Evolutionary conservation across 2,797 vertebrate genomes (phyloP).

Genomic region (Parauchenoglanis punctatus): DNA sequence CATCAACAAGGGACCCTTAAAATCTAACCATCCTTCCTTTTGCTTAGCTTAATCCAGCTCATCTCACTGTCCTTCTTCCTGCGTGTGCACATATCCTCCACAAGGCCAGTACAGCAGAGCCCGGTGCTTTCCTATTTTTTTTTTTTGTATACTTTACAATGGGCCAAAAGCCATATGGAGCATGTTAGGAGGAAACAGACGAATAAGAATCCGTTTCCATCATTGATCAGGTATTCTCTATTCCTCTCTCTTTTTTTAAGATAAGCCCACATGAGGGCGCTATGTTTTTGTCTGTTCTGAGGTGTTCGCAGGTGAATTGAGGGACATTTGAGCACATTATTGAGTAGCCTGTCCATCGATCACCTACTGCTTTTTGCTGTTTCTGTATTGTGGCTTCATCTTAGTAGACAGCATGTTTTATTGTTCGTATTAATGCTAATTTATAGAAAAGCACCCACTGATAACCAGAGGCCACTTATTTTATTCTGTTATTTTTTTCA

Average conservation of each 20-base stretch:
- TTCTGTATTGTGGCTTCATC: conserved; percentile 57
- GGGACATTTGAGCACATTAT: conserved; percentile 48
- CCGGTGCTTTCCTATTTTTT: conserved; percentile 58
- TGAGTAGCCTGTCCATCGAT: conserved; percentile 41
- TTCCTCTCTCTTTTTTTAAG: conserved; percentile 19
- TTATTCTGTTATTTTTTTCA: conserved; percentile 35
- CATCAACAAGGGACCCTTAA: conserved; percentile 72
- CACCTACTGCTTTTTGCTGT: conserved; percentile 50
- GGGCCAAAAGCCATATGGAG: conserved; percentile 59
- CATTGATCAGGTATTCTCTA: conserved; percentile 59
- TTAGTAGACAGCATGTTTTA: conserved; percentile 58
- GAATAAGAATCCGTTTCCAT: conserved; percentile 46
- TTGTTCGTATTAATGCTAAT: conserved; percentile 55
- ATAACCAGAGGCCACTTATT: conserved; percentile 30
- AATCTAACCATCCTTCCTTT: conserved; percentile 69
- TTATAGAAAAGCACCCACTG: conserved; percentile 43
- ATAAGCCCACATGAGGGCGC: conserved; percentile 30
- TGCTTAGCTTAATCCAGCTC: conserved; percentile 71
- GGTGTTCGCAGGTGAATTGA: conserved; percentile 29
- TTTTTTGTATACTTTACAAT: conserved; percentile 45
- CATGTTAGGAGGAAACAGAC: conserved; percentile 52
- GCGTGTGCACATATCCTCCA: conserved; percentile 52
- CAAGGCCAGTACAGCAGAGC: conserved; percentile 45
- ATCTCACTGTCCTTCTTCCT: conserved; percentile 69
- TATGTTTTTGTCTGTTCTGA: conserved; percentile 33